A percentile compares a stretch with the other conserved stretches of the same genome.
Conservation (phyloP, 2,888 invertebrate species). For the Tetranychus truncatus region DNA sequence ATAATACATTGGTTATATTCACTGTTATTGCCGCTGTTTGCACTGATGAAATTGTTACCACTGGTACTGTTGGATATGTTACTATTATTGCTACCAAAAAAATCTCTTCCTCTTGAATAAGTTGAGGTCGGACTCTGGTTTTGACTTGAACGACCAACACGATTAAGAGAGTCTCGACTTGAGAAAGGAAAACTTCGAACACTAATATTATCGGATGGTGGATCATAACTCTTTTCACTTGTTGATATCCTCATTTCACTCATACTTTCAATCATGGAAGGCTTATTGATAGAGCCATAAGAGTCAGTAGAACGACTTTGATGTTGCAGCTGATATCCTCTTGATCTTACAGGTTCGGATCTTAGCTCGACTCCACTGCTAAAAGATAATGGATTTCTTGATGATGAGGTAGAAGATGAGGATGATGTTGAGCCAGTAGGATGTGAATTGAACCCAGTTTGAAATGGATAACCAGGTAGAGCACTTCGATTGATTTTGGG, state of each 20-base stretch:
- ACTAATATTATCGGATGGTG: background rate
- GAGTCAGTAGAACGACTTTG: background rate
- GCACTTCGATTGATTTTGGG: constrained; percentile 18
- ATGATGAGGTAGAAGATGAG: background rate
- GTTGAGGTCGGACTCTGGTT: background rate
- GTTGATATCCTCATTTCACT: background rate
- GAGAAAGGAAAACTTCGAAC: background rate
- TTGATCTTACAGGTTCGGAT: background rate
- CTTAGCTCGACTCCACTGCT: background rate
- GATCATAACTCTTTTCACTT: background rate
- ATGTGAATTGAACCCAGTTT: background rate
- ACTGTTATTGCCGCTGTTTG: background rate
- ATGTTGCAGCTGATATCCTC: background rate
- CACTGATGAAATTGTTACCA: background rate
- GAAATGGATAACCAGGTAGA: constrained; percentile 7
- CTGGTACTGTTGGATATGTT: background rate
- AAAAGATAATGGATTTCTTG: background rate
- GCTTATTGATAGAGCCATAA: background rate
- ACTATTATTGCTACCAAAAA: background rate
- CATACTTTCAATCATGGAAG: background rate
- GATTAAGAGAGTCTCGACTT: background rate
- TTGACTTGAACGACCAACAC: background rate
- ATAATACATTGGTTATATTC: background rate
- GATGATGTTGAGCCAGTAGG: background rate
- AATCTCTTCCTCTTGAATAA: background rate